Base-by-base conservation (phyloP, 2,797 vertebrate genomes). In the Danio tinwini region DNA sequence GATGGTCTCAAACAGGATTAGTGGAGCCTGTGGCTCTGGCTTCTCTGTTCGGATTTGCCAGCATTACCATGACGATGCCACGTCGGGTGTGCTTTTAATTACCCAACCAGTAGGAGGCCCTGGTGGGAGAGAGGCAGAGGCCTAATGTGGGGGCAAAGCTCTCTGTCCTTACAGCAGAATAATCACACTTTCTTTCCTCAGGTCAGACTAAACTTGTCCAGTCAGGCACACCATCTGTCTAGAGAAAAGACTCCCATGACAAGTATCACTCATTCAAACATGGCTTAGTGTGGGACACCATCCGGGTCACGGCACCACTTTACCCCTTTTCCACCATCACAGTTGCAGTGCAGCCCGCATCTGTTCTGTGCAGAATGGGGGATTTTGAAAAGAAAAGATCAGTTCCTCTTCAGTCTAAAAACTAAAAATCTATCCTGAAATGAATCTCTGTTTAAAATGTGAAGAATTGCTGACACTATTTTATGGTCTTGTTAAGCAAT, bases 1-100 rank as follows among this genome's bases (percentile, higher is more conserved):
- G 86, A 92, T 89, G 90, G 91, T 85, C 83, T 45, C 92, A 94
- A 94, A 94, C 91, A 92, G 91, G 93, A 94, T 94, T 94, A 94
- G 85, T 85, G 88, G 86, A 90, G 84, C 92, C 92, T 86, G 88
- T 52, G 75, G 92, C 88, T 93, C 62, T 45, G 3, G 83, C 80
- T 85, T 89, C 93, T 93, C 91, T 91, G 88, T 89, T 71, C 81
- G 90, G 90, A 91, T 93, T 91, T 92, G 88, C 82, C 89, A 91
- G 80, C 69, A 89, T 92, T 90, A 88, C 92, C 88, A 90, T 87
- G 87, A 91, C 91, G 55, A 90, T 88, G 91, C 89, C 90, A 89
- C 87, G 52, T 83, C 91, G 83, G 88, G 85, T 85, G 89, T 88
- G 76, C 90, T 94, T 94, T 94, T 94, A 94, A 94, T 94, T 94